phyloP scores from a whole-genome alignment of 2,888 invertebrate species.

The Fragum whitleyi region DNA sequence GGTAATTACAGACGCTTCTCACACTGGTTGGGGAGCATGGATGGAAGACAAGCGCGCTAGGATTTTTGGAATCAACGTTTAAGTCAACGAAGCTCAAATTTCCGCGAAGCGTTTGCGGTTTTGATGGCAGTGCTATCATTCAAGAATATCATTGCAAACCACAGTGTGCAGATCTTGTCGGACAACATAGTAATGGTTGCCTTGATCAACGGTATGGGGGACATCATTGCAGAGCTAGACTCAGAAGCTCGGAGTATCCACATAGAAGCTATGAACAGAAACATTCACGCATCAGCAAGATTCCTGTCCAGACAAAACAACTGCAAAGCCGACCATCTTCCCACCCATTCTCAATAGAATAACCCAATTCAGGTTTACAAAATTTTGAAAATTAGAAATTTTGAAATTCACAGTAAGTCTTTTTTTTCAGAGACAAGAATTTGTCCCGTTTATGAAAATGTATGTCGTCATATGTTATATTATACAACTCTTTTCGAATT shows the following conservation, averaged over 20 bases:
- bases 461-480: too few relatives aligned
- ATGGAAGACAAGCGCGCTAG: constrained; percentile 1
- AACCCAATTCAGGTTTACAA: too few relatives aligned
- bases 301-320: background rate
- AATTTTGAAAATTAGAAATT: too few relatives aligned
- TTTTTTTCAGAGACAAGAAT: too few relatives aligned
- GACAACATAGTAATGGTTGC: constrained; percentile 4
- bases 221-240: background rate
- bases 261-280: background rate
- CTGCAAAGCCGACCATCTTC: background rate
- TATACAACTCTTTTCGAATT: too few relatives aligned
- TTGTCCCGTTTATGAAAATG: too few relatives aligned
- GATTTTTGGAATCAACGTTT: background rate
- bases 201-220: background rate
- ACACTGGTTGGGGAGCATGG: constrained; percentile 17
- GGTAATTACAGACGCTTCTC: background rate
- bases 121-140: constrained; percentile 6
- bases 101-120: constrained; percentile 13
- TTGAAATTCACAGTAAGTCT: too few relatives aligned
- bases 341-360: too few relatives aligned
- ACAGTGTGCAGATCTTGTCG: constrained; percentile 15
- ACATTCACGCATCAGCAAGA: background rate
- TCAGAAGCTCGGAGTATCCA: background rate
- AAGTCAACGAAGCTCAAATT: background rate
- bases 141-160: background rate